Conservation (phyloP, 2,113 vertebrate genomes). For the Platichthys stellatus region DNA sequence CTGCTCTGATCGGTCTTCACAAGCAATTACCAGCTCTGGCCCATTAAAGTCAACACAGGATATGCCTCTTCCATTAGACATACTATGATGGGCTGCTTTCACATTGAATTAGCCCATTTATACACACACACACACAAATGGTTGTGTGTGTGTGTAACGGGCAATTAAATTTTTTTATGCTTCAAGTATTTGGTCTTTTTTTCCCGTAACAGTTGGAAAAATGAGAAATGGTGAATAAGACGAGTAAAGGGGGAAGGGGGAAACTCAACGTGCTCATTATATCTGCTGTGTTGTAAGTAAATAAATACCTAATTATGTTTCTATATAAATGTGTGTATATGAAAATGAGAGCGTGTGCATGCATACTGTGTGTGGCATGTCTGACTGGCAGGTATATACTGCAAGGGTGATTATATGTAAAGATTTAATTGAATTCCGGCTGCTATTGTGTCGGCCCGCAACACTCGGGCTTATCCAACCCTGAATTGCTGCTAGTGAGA, state of each 20-base stretch:
- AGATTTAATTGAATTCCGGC: conserved; percentile 77
- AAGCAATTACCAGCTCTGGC: conserved; percentile 56
- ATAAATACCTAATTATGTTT: too few species aligned
- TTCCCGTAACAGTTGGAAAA: background rate
- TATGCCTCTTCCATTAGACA: conserved; percentile 53
- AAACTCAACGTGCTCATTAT: conserved; percentile 2
- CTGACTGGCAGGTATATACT: conserved; percentile 41
- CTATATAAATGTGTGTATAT: too few species aligned
- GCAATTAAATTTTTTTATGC: conserved; percentile 7
- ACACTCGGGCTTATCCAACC: conserved; percentile 66
- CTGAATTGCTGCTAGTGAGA: conserved; percentile 75
- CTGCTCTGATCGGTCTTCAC: conserved; percentile 53
- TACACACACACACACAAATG: background rate
- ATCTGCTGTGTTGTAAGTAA: background rate
- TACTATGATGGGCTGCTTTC: conserved; percentile 29
- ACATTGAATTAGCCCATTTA: conserved; percentile 63
- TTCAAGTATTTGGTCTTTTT: conserved; percentile 1
- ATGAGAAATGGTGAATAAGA: background rate
- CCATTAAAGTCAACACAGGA: conserved; percentile 58
- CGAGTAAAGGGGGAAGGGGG: background rate
- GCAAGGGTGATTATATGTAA: conserved; percentile 43
- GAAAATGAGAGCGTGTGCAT: background rate
- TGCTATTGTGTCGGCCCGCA: conserved; percentile 58
- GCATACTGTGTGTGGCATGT: conserved; percentile 9
- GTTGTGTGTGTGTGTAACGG: conserved; percentile 6